Percentiles rank a stretch among this genome's conserved stretches.
Evolutionary conservation across 30 jellyfish, hydroid and myxozoan species (phyloP).

Genomic region (Clytia hemisphaerica): DNA sequence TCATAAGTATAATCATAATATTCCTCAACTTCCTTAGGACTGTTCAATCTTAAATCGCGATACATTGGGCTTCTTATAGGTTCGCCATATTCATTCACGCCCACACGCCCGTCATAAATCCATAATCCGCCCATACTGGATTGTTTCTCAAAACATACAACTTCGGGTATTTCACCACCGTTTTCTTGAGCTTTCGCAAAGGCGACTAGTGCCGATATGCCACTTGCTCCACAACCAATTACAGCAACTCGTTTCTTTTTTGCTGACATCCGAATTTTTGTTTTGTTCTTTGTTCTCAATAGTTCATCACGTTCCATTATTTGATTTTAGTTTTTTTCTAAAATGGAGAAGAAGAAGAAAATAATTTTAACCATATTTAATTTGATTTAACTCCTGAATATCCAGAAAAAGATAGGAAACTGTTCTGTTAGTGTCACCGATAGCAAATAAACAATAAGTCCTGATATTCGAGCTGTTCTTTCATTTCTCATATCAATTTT

Average conservation of each 20-base stretch:
- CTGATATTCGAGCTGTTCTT: too few relatives aligned
- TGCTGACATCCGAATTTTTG: too few relatives aligned
- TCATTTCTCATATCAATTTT: too few relatives aligned
- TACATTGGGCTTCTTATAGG: slow-evolving; percentile 47
- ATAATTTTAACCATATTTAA: too few relatives aligned
- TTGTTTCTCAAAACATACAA: slow-evolving; percentile 48
- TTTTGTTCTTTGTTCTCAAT: too few relatives aligned
- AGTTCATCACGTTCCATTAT: too few relatives aligned
- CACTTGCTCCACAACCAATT: slow-evolving; percentile 61
- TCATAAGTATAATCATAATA: slow-evolving; percentile 48
- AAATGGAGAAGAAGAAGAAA: too few relatives aligned
- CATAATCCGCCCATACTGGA: slow-evolving; percentile 51
- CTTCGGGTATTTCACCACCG: slow-evolving; percentile 36
- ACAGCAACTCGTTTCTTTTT: slow-evolving; percentile 30
- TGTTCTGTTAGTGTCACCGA: too few relatives aligned
- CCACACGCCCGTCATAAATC: slow-evolving; percentile 51
- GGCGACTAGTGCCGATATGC: slow-evolving; percentile 26
- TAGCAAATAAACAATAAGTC: too few relatives aligned
- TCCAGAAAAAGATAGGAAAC: too few relatives aligned
- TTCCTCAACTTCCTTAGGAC: slow-evolving; percentile 50
- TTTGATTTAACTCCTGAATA: too few relatives aligned
- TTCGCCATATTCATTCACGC: slow-evolving; percentile 51
- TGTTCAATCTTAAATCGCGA: slow-evolving; percentile 45
- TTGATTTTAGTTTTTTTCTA: too few relatives aligned
- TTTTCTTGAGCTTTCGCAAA: not conserved